These are phyloP conservation scores for Trochalopteron elliotii DNA, from an alignment of 2,113 vertebrate species.

Conservation along the genomic window DNA sequence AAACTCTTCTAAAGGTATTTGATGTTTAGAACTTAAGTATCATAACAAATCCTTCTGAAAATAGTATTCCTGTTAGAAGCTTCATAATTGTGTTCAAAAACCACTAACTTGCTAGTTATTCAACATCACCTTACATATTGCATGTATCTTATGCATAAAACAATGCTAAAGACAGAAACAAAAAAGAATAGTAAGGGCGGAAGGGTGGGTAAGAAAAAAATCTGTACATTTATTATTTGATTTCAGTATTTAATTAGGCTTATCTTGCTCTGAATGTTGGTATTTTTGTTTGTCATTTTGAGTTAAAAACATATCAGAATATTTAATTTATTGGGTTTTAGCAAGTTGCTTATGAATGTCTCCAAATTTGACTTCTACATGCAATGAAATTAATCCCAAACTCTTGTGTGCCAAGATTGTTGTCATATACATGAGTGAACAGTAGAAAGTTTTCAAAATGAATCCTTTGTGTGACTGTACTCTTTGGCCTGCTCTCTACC, in stretches of 20 bases:
- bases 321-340: neutral
- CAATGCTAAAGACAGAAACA: neutral
- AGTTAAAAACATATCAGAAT: neutral
- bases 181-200: neutral
- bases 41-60: neutral
- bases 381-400: neutral
- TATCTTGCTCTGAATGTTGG: neutral
- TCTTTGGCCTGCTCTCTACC: neutral
- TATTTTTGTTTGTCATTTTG: neutral
- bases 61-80: neutral
- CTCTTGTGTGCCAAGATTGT: neutral
- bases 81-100: neutral
- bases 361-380: neutral
- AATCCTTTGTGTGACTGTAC: neutral
- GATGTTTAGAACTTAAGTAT: neutral
- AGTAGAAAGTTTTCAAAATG: neutral
- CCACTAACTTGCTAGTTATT: neutral
- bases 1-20: neutral
- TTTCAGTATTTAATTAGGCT: neutral
- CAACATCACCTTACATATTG: accelerated
- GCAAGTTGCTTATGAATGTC: neutral
- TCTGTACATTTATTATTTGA: neutral
- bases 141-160: neutral
- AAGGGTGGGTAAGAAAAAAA: neutral
- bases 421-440: neutral